Evolutionary conservation across 2,888 invertebrate species (phyloP).

Genomic region (Aleiodes testaceus): DNA sequence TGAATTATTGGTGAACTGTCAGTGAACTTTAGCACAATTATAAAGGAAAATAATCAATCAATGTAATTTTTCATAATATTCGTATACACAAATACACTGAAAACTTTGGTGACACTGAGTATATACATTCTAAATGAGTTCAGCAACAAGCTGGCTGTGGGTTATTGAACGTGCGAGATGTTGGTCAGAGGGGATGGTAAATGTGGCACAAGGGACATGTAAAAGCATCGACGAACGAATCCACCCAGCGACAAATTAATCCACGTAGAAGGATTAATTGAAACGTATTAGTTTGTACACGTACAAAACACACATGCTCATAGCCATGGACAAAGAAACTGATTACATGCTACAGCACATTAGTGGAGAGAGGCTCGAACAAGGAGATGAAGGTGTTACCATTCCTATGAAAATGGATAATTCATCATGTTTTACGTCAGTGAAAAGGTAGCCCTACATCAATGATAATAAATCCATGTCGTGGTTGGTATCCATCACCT

Average conservation of each 20-base stretch:
- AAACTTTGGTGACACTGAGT: neutral
- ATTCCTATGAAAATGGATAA: slow-evolving; percentile 49
- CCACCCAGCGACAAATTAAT: slow-evolving; percentile 63
- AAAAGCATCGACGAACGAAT: slow-evolving; percentile 26
- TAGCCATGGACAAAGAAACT: slow-evolving; percentile 35
- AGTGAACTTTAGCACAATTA: too few relatives aligned
- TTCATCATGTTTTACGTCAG: slow-evolving; percentile 67
- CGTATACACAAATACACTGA: slow-evolving; percentile 1
- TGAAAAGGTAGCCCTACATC: slow-evolving; percentile 53
- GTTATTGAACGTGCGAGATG: slow-evolving; percentile 6
- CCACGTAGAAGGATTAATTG: slow-evolving; percentile 63
- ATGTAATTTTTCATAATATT: neutral
- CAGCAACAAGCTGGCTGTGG: neutral
- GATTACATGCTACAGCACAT: slow-evolving; percentile 45
- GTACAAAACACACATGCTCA: slow-evolving; percentile 45
- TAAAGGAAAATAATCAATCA: neutral
- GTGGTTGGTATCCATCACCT: slow-evolving; percentile 43
- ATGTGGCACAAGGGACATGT: slow-evolving; percentile 14
- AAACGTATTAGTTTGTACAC: slow-evolving; percentile 56
- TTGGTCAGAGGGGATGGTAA: neutral
- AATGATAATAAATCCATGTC: slow-evolving; percentile 69
- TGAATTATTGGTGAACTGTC: too few relatives aligned
- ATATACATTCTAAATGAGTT: slow-evolving; percentile 31
- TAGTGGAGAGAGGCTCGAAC: slow-evolving; percentile 48
- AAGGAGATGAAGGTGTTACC: slow-evolving; percentile 11